Evolutionary conservation across 1,140 invertebrate species (phyloP).

Genomic region (Stegodyphus mimosarum): DNA sequence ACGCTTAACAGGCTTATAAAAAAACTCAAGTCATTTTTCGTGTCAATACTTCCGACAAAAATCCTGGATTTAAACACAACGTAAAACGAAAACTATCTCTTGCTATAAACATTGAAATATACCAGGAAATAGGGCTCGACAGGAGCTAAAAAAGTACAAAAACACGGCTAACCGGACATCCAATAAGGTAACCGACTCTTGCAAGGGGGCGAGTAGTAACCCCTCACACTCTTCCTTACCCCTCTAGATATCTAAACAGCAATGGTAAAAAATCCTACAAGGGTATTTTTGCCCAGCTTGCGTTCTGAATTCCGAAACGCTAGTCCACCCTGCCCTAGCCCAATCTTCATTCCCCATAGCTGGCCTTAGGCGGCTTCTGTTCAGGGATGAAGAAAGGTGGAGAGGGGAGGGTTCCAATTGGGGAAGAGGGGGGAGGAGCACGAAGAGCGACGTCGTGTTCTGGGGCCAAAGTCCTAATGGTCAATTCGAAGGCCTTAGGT

Average conservation of each 20-base stretch:
- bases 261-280: constrained; percentile 17
- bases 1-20: no score
- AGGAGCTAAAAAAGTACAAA: neutral
- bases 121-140: neutral
- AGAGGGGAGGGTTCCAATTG: constrained; percentile 15
- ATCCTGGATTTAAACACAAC: no score
- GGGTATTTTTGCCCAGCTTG: constrained; percentile 17
- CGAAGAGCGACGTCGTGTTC: constrained; percentile 43
- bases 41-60: no score
- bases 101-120: neutral
- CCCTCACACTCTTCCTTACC: neutral
- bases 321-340: constrained; percentile 26
- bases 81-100: no score
- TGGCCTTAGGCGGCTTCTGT: constrained; percentile 1
- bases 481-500: constrained; percentile 59
- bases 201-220: no score
- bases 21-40: no score
- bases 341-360: constrained; percentile 17
- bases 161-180: neutral
- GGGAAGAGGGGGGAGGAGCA: neutral
- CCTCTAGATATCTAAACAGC: neutral
- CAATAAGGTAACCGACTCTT: neutral
- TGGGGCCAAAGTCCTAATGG: constrained; percentile 59
- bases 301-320: constrained; percentile 46
- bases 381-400: neutral